Evolutionary conservation across 37 sponge, comb jelly and placozoan species (phyloP).

Genomic region (Theonella swinhoei): DNA sequence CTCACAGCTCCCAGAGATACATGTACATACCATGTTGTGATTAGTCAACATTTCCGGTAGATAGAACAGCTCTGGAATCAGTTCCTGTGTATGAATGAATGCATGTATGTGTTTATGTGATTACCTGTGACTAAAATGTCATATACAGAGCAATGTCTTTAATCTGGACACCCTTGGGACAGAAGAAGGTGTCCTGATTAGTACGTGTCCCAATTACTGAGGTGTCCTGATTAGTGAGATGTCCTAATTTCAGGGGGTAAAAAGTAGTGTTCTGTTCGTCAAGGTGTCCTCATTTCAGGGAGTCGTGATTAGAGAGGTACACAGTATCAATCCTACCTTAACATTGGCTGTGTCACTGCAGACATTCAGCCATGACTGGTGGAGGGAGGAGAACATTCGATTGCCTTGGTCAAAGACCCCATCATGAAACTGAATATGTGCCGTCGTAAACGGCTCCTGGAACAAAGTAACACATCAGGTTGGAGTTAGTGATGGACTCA

Average conservation of each 20-base stretch:
- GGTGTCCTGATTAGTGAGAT: no score
- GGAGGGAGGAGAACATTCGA: slow-evolving; percentile 70
- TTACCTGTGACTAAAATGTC: no score
- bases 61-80: slow-evolving; percentile 93
- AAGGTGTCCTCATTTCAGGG: no score
- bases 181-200: no score
- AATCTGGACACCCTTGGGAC: no score
- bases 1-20: not conserved
- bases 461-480: not conserved
- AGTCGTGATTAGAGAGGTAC: no score
- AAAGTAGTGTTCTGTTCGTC: no score
- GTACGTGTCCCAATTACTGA: no score
- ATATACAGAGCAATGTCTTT: no score
- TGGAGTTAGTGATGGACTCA: not conserved
- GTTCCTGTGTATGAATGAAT: slow-evolving; percentile 63
- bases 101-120: no score
- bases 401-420: slow-evolving; percentile 83
- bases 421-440: slow-evolving; percentile 80
- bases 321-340: slow-evolving; percentile 83
- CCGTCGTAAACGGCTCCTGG: slow-evolving; percentile 83
- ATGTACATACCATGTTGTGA: slow-evolving; percentile 63
- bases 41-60: slow-evolving; percentile 87
- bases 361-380: slow-evolving; percentile 80
- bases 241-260: no score
- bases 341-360: slow-evolving; percentile 81